phyloP scores from a whole-genome alignment of 1,140 invertebrate species.

The Halotydeus destructor region DNA sequence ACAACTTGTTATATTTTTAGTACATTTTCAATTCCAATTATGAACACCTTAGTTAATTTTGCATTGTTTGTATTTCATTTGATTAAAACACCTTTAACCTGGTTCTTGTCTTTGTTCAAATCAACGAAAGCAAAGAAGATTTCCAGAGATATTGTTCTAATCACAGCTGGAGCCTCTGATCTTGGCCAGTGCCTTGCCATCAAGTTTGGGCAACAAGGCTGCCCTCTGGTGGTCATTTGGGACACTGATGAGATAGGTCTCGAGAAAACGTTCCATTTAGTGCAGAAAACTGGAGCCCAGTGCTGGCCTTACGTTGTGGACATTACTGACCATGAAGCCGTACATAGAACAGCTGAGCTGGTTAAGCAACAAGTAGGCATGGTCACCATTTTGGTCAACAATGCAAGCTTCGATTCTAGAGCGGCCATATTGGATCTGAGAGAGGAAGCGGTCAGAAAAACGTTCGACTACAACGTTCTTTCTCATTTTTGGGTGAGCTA shows the following conservation, averaged over 20 bases:
- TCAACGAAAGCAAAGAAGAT: too few relatives aligned
- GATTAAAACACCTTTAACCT: too few relatives aligned
- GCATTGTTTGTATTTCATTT: too few relatives aligned
- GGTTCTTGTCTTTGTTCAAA: too few relatives aligned
- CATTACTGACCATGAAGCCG: slow-evolving; percentile 48
- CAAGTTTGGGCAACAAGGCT: slow-evolving; percentile 18
- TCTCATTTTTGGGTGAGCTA: slow-evolving; percentile 38
- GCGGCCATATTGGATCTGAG: slow-evolving; percentile 57
- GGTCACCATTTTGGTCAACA: slow-evolving; percentile 73
- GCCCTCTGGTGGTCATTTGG: slow-evolving; percentile 21
- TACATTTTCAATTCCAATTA: too few relatives aligned
- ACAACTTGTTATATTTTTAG: too few relatives aligned
- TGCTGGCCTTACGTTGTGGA: slow-evolving; percentile 27
- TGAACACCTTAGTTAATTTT: too few relatives aligned
- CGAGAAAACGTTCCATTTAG: slow-evolving; percentile 14
- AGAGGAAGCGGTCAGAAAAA: slow-evolving; percentile 40
- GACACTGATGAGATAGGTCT: slow-evolving; percentile 18
- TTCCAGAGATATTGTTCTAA: slow-evolving; percentile 18
- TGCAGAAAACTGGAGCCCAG: slow-evolving; percentile 21
- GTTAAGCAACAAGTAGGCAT: slow-evolving; percentile 62
- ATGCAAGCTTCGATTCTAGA: slow-evolving; percentile 77
- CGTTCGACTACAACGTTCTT: slow-evolving; percentile 39
- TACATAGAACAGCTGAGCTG: slow-evolving; percentile 57
- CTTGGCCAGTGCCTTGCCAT: slow-evolving; percentile 20
- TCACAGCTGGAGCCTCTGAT: slow-evolving; percentile 22